A percentile compares a stretch with the other conserved stretches of the same genome.
Conservation (phyloP, 2,797 vertebrate genomes). For the Sylvia borin region DNA sequence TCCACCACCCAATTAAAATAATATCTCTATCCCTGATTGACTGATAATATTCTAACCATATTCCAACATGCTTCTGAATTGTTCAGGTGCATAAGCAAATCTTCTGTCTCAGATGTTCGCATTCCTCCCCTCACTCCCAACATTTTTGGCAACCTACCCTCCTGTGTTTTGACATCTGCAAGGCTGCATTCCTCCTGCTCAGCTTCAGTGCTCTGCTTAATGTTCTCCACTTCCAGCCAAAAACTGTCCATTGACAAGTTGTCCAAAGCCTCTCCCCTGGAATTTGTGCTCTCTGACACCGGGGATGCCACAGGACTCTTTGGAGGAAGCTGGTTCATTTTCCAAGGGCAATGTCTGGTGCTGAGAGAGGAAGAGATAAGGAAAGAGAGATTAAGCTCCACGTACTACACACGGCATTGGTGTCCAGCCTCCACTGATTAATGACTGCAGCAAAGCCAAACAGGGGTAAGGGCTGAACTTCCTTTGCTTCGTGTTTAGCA, state of each 20-base stretch:
- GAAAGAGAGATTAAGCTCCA: background rate
- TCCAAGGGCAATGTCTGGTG: constrained; percentile 75
- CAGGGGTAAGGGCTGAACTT: background rate
- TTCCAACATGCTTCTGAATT: background rate
- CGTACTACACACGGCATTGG: fast-evolving
- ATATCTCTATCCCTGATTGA: background rate
- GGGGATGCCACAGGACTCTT: constrained; percentile 74
- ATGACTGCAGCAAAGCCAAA: constrained; percentile 10
- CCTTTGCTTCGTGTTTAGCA: background rate
- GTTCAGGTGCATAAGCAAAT: background rate
- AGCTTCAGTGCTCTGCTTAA: constrained; percentile 80
- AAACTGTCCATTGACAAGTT: constrained; percentile 87
- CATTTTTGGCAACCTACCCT: constrained; percentile 78
- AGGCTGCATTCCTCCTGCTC: constrained; percentile 79
- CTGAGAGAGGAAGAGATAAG: constrained; percentile 53
- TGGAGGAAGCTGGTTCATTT: constrained; percentile 82
- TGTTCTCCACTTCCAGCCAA: constrained; percentile 90
- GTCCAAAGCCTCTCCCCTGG: constrained; percentile 77
- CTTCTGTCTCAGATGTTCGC: background rate
- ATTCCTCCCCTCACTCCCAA: background rate
- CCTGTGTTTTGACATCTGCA: constrained; percentile 83
- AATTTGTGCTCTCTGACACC: constrained; percentile 67
- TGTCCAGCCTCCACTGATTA: background rate
- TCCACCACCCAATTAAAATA: background rate
- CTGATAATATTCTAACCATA: background rate